Conservation (phyloP, 2,888 invertebrate species). For the Hecatera dysodea region DNA sequence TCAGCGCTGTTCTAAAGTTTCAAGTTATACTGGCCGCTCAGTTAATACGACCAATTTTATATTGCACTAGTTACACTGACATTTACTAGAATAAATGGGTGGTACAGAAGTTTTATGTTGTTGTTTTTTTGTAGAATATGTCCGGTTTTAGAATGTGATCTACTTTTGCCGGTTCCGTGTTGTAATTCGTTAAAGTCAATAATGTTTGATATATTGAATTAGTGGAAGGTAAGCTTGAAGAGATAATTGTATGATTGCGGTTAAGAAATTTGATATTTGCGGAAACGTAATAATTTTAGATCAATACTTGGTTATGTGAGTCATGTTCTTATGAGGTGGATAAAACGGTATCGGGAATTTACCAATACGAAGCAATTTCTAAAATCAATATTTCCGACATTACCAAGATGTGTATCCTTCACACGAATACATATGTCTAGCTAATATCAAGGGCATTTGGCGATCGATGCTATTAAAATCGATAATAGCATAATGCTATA, state of each 20-base stretch:
- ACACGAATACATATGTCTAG: too few relatives aligned
- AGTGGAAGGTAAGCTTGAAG: constrained; percentile 12
- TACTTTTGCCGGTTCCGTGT: constrained; percentile 60
- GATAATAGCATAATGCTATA: background rate
- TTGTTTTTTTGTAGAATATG: constrained; percentile 49
- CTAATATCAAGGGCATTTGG: background rate
- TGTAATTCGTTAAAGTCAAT: constrained; percentile 51
- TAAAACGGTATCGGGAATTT: background rate
- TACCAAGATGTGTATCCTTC: background rate
- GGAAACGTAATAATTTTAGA: constrained; percentile 6
- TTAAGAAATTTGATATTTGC: constrained; percentile 19
- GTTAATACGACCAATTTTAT: constrained; percentile 47
- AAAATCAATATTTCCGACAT: background rate
- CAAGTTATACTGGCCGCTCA: constrained; percentile 9
- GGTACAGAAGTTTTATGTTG: constrained; percentile 41
- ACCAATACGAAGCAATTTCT: background rate
- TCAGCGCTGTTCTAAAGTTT: background rate
- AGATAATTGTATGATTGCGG: constrained; percentile 26
- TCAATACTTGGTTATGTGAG: constrained; percentile 9
- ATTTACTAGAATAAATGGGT: constrained; percentile 48
- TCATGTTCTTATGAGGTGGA: background rate
- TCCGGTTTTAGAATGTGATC: constrained; percentile 60
- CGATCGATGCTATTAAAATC: background rate
- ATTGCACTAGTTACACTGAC: constrained; percentile 40
- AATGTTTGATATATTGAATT: constrained; percentile 50